Percentiles rank a stretch among this genome's conserved stretches.
Evolutionary conservation across 2,113 vertebrate species (phyloP).

Genomic region (Eulemur rufifrons): DNA sequence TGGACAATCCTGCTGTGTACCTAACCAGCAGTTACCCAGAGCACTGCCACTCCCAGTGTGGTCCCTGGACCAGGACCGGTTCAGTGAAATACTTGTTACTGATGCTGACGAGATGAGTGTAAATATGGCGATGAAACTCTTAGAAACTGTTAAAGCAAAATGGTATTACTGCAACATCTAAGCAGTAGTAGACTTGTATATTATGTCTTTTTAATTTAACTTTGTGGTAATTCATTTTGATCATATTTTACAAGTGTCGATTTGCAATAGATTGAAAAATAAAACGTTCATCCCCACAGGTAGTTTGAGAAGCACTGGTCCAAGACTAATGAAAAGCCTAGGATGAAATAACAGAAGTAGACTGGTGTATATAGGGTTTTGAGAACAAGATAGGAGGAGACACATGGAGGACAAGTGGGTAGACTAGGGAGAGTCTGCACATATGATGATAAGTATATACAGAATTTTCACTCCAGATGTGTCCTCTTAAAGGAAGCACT

Average conservation of each 20-base stretch:
- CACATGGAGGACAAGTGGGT: accelerated
- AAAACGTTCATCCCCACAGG: background rate
- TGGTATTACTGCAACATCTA: background rate
- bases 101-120: background rate
- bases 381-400: background rate
- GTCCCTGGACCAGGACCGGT: background rate
- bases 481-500: background rate
- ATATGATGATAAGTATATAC: background rate
- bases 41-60: background rate
- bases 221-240: background rate
- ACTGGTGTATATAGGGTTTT: background rate
- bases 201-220: background rate
- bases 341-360: background rate
- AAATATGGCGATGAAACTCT: background rate
- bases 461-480: background rate
- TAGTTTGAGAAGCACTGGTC: background rate
- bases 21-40: background rate
- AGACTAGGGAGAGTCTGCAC: too few species aligned
- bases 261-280: background rate
- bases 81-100: background rate
- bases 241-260: background rate
- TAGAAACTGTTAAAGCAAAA: background rate
- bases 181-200: background rate
- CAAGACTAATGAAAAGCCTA: background rate
- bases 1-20: background rate